Conservation (phyloP, 2,113 vertebrate genomes). For the Micromys minutus region DNA sequence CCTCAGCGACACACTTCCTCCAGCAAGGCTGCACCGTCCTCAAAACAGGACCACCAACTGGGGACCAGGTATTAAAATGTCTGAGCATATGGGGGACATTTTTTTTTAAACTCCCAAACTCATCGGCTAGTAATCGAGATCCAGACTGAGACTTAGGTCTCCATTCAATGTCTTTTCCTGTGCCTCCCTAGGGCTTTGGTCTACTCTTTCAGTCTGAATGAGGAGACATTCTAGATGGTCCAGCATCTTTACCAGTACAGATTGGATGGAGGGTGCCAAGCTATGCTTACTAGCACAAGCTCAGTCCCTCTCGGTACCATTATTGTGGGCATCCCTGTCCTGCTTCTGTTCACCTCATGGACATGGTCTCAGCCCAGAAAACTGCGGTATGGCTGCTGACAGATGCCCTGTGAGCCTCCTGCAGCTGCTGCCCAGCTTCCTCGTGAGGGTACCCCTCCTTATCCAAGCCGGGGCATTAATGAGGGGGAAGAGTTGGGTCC, state of each 20-base stretch:
- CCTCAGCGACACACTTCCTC: background rate
- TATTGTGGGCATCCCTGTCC: background rate
- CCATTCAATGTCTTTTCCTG: background rate
- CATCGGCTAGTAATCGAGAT: fast-evolving
- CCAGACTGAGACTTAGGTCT: background rate
- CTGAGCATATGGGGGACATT: background rate
- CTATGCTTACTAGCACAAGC: fast-evolving
- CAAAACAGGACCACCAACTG: background rate
- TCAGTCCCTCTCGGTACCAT: background rate
- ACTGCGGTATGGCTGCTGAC: background rate
- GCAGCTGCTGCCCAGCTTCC: background rate
- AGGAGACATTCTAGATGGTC: background rate
- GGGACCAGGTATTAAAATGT: background rate
- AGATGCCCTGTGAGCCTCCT: background rate
- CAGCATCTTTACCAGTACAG: background rate
- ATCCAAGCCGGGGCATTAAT: background rate
- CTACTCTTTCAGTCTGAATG: background rate
- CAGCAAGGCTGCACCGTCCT: too few species aligned
- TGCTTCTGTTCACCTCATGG: too few species aligned
- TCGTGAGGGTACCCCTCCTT: background rate
- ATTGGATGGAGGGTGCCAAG: background rate
- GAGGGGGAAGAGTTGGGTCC: background rate
- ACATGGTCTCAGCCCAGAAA: fast-evolving
- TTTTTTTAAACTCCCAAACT: background rate
- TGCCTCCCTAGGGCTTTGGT: fast-evolving